Percentiles rank a stretch among this genome's conserved stretches.
Conservation (phyloP, 2,797 vertebrate species). For the Anolis apletophallus region DNA sequence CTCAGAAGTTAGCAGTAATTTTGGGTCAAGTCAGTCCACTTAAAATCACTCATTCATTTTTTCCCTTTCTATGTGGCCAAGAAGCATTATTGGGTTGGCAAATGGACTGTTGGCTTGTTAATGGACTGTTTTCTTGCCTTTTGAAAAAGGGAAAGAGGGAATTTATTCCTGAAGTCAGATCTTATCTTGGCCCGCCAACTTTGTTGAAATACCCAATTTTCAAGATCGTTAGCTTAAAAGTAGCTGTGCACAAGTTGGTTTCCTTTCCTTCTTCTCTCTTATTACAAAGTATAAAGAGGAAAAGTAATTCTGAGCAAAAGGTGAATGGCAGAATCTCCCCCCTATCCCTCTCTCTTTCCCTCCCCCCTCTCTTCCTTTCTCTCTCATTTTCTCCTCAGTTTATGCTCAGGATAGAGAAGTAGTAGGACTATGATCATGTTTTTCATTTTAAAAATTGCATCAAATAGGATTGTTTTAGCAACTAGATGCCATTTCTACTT, state of each 20-base stretch:
- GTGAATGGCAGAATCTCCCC: neutral
- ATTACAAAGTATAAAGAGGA: neutral
- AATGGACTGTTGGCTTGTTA: conserved; percentile 34
- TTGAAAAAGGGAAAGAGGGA: conserved; percentile 59
- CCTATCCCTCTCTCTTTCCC: too few species aligned
- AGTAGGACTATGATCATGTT: neutral
- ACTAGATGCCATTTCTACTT: neutral
- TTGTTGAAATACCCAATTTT: conserved; percentile 62
- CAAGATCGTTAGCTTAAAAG: conserved; percentile 54
- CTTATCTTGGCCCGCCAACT: conserved; percentile 54
- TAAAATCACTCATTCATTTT: conserved; percentile 31
- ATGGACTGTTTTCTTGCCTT: conserved; percentile 61
- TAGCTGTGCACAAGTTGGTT: conserved; percentile 43
- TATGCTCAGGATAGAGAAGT: neutral
- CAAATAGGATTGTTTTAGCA: neutral
- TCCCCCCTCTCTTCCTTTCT: neutral
- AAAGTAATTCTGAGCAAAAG: neutral
- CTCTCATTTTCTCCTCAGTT: neutral
- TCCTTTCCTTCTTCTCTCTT: neutral
- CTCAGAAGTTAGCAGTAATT: conserved; percentile 40
- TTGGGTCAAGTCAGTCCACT: conserved; percentile 44
- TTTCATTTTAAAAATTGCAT: neutral
- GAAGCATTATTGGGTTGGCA: conserved; percentile 62
- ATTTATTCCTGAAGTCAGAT: conserved; percentile 55
- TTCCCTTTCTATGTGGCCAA: conserved; percentile 43